Base-by-base conservation (phyloP, 1,140 invertebrate genomes). In the Heterodera schachtii region DNA sequence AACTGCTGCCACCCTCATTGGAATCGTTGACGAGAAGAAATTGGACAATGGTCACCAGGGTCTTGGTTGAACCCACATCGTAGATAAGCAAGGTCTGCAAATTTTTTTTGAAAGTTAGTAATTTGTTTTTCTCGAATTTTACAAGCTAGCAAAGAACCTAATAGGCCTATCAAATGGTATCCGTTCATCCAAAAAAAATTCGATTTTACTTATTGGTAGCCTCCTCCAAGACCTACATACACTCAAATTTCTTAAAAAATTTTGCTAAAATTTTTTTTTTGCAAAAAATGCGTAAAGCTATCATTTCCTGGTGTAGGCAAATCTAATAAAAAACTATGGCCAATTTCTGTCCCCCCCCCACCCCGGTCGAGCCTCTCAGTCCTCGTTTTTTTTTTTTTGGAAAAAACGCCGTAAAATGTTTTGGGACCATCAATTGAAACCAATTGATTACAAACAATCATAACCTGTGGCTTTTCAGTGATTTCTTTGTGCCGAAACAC, bases 401-500 rank as follows among this genome's bases (percentile, higher is more conserved):
- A 52, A 52, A 52, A 52, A 52, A 9, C 49, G 2, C 13, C 13
- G 8, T 52, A 52, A 52, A 3, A 3, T 9, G 2, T 60, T 60
- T 60, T 60, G 16, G 49, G 6, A 6, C 49, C 49, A 52, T 46
- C 60, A 1, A 5, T 60, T 19, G 19, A 60, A 60, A 60, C n/a
- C n/a, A 16, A 9, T 60, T 60, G 3, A 9, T 13, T 13, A 60
- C 19, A 60, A 60, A 0, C 57, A 60, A 60, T 11, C 57, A 60
- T 16, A 19, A 78, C 77, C 89, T 95, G 94, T 2, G 94, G 93
- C 5, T 95, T 95, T 84, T 95, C 94, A 90, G 98, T 98, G 86
- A 99, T 97, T 90, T 97, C 95, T 91, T 97, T 97, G 3, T 94
- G 92, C 84, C 95, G 92, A 89, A 96, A 97, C 80, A 99, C 96